These are phyloP conservation scores for Pituophis catenifer DNA, from an alignment of 2,113 vertebrate species.

Conservation along the genomic window DNA sequence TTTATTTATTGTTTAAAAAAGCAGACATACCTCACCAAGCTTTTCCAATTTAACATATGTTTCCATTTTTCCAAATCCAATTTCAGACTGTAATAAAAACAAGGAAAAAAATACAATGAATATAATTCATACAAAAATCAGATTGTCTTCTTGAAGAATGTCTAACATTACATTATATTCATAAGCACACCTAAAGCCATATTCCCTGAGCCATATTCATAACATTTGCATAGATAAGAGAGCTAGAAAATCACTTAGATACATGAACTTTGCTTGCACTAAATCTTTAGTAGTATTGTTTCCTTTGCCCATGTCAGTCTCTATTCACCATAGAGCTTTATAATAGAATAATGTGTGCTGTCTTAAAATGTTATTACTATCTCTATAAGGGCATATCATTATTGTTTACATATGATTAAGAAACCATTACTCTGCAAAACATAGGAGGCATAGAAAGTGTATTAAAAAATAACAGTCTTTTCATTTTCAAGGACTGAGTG, in stretches of 20 bases:
- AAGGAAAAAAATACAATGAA: slow-evolving; percentile 27
- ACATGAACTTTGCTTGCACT: not conserved
- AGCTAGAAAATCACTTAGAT: not conserved
- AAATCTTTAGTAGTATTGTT: not conserved
- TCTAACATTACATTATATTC: not conserved
- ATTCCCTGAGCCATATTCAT: not conserved
- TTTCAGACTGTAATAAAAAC: slow-evolving; percentile 84
- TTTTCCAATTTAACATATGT: slow-evolving; percentile 97
- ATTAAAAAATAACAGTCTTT: not conserved
- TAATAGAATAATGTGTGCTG: not conserved
- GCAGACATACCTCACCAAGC: slow-evolving; percentile 87
- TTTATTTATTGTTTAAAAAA: not conserved
- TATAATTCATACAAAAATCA: not conserved
- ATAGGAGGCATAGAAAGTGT: not conserved
- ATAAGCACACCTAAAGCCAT: not conserved
- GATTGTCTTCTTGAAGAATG: not conserved
- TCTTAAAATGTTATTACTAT: not conserved
- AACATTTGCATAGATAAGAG: not conserved
- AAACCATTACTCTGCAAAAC: not conserved
- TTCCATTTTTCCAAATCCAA: slow-evolving; percentile 97
- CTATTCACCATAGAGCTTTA: not conserved
- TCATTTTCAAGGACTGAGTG: not conserved
- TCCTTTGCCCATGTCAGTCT: not conserved
- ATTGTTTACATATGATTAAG: not conserved
- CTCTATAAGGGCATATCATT: not conserved